phyloP scores from a whole-genome alignment of 2,888 invertebrate species.

The Perithous albicinctus region DNA sequence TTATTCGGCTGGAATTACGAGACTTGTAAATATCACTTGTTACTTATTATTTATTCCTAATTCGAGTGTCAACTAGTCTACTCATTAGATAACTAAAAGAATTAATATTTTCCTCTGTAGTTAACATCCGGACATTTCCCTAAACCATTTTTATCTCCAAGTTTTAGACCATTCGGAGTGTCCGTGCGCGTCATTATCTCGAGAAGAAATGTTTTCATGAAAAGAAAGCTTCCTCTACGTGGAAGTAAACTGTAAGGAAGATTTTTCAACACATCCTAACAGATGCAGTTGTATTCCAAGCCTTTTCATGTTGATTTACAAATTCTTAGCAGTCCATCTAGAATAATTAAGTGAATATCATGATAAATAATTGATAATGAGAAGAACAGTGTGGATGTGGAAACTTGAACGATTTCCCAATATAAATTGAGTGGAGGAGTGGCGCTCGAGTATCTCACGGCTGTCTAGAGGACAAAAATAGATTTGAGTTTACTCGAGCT shows the following conservation, averaged over 20 bases:
- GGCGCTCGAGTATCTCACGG: constrained; percentile 8
- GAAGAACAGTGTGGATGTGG: background rate
- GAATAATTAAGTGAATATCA: background rate
- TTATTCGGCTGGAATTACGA: background rate
- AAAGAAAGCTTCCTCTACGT: too few relatives aligned
- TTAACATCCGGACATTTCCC: too few relatives aligned
- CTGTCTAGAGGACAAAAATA: constrained; percentile 30
- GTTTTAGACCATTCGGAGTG: too few relatives aligned
- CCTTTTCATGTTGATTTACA: too few relatives aligned
- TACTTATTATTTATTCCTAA: background rate
- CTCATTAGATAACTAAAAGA: background rate
- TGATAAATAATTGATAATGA: background rate
- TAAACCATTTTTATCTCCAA: too few relatives aligned
- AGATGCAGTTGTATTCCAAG: too few relatives aligned
- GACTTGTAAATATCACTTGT: background rate
- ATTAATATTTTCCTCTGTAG: too few relatives aligned
- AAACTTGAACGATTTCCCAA: constrained; percentile 19
- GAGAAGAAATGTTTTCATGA: too few relatives aligned
- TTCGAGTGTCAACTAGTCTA: background rate
- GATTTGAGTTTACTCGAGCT: constrained; percentile 8
- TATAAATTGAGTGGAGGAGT: constrained; percentile 34
- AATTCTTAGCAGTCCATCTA: too few relatives aligned
- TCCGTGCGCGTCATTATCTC: too few relatives aligned
- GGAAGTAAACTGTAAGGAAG: too few relatives aligned
- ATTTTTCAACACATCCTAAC: too few relatives aligned